These are phyloP conservation scores for Podarcis cretensis DNA, from an alignment of 2,113 vertebrate genomes.

Conservation along the genomic window DNA sequence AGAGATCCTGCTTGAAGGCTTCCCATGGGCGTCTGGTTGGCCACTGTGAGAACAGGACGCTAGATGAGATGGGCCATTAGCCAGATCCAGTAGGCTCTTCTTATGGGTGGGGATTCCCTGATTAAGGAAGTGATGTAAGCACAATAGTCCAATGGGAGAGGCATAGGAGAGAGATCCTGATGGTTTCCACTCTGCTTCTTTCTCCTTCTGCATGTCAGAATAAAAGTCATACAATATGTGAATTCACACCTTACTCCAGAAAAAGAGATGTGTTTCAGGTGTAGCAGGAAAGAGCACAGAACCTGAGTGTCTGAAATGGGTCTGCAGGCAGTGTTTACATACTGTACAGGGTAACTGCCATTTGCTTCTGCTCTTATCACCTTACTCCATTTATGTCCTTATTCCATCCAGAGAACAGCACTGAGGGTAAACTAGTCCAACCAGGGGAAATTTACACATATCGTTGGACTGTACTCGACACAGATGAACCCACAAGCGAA, in stretches of 20 bases:
- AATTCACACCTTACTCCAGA: neutral
- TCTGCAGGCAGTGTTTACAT: neutral
- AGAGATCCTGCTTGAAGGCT: too few relatives aligned
- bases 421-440: constrained; percentile 81
- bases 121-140: neutral
- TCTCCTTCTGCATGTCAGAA: neutral
- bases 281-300: neutral
- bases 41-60: too few relatives aligned
- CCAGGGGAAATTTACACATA: constrained; percentile 89
- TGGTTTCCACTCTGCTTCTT: neutral
- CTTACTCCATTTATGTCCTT: constrained; percentile 30
- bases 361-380: neutral
- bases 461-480: constrained; percentile 85
- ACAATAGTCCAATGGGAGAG: neutral
- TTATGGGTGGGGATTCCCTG: too few relatives aligned
- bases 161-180: neutral
- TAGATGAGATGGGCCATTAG: too few relatives aligned
- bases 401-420: constrained; percentile 74
- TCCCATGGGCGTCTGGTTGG: too few relatives aligned
- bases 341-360: neutral
- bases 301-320: neutral
- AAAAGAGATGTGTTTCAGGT: neutral
- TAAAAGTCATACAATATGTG: neutral
- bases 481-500: constrained; percentile 82
- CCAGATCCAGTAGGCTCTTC: too few relatives aligned